Evolutionary conservation across 2,113 vertebrate species (phyloP).

Genomic region (Psophia crepitans): DNA sequence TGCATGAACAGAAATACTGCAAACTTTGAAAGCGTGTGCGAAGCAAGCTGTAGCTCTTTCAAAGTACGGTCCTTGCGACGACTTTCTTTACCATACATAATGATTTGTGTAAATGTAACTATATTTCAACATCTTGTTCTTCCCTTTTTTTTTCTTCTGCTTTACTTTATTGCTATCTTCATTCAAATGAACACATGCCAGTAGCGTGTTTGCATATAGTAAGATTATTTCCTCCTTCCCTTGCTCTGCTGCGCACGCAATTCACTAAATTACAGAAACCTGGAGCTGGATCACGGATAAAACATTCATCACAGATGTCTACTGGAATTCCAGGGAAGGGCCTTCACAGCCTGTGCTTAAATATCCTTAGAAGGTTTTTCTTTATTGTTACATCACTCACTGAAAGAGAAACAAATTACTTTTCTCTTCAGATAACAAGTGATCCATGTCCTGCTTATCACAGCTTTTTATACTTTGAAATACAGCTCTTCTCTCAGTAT

Average conservation of each 20-base stretch:
- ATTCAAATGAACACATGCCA: background rate
- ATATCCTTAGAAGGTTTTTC: background rate
- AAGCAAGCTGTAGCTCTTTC: background rate
- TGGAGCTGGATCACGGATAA: background rate
- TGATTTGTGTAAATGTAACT: background rate
- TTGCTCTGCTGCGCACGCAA: background rate
- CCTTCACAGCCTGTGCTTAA: background rate
- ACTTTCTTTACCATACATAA: background rate
- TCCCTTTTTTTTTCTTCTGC: background rate
- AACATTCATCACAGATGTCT: background rate
- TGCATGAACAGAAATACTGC: background rate
- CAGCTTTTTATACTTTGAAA: background rate
- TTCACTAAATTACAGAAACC: background rate
- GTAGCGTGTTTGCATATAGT: constrained; percentile 7
- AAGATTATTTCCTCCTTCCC: background rate
- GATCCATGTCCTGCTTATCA: background rate
- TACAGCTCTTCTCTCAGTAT: background rate
- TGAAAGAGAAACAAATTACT: background rate
- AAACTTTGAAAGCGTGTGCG: background rate
- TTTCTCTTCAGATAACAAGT: background rate
- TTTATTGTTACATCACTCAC: background rate
- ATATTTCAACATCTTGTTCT: background rate
- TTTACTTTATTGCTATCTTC: background rate
- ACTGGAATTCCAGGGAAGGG: background rate
- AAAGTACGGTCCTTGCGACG: background rate